phyloP scores from a whole-genome alignment of 1,140 invertebrate genomes.

The Drosophila persimilis region DNA sequence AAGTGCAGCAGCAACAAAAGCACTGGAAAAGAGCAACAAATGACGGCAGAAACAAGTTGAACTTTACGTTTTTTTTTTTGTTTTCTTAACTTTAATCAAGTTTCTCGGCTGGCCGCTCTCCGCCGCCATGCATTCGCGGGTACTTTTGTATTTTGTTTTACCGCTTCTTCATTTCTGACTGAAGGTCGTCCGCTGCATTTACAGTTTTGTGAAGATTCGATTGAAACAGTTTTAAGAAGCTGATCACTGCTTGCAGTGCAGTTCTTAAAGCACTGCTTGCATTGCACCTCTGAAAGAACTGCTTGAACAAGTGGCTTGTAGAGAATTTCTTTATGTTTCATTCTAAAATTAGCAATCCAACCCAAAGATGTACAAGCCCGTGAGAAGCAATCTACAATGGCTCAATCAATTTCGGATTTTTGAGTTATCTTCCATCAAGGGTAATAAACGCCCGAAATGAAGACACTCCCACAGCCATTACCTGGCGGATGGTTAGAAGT shows the following conservation, averaged over 20 bases:
- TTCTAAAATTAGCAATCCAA: not conserved
- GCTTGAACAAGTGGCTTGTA: not conserved
- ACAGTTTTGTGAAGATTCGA: slow-evolving; percentile 27
- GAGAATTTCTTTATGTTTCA: not conserved
- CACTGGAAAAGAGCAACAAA: slow-evolving; percentile 34
- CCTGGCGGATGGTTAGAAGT: slow-evolving; percentile 15
- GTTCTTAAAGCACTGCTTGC: slow-evolving; percentile 8
- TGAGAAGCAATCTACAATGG: slow-evolving; percentile 19
- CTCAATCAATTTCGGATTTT: slow-evolving; percentile 23
- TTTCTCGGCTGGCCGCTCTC: slow-evolving; percentile 52
- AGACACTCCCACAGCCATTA: slow-evolving; percentile 36
- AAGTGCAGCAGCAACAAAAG: slow-evolving; percentile 47
- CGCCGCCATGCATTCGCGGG: slow-evolving; percentile 40
- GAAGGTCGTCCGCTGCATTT: slow-evolving; percentile 55
- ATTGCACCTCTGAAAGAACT: too few species aligned
- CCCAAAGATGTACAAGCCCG: not conserved
- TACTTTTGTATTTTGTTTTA: slow-evolving; percentile 25
- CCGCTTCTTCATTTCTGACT: slow-evolving; percentile 51
- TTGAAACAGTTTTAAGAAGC: slow-evolving; percentile 25
- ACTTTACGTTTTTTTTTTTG: slow-evolving; percentile 61
- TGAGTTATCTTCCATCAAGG: slow-evolving; percentile 9
- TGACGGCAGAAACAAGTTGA: slow-evolving; percentile 65
- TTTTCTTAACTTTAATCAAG: slow-evolving; percentile 65
- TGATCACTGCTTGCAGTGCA: slow-evolving; percentile 3
- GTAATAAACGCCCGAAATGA: slow-evolving; percentile 25